Evolutionary conservation across 2,113 vertebrate genomes (phyloP).

Genomic region (Xiphophorus hellerii): DNA sequence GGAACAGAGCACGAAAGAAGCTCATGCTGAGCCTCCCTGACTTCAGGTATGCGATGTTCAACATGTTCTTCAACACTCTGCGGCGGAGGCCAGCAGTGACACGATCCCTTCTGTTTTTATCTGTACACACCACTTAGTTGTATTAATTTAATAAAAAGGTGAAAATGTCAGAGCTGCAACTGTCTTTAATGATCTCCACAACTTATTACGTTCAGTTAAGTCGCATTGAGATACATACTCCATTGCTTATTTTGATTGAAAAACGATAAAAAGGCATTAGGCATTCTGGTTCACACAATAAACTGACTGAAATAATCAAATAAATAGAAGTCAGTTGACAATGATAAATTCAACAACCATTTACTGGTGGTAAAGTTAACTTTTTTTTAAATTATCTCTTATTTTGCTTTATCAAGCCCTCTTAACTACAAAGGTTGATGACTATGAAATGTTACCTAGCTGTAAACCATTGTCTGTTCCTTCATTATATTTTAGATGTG

Average conservation of each 20-base stretch:
- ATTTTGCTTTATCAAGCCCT: too few species aligned
- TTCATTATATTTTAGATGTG: background rate
- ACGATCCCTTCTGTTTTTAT: background rate
- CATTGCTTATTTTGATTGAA: background rate
- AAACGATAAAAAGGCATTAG: background rate
- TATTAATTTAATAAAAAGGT: too few species aligned
- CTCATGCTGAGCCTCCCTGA: conserved; percentile 91
- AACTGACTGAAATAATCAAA: background rate
- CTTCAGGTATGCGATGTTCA: conserved; percentile 85
- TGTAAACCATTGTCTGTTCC: background rate
- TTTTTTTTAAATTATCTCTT: too few species aligned
- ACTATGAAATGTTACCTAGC: too few species aligned
- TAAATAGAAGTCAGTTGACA: background rate
- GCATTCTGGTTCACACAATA: background rate
- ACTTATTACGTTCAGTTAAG: too few species aligned
- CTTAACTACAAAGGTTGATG: too few species aligned
- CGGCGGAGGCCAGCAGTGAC: background rate
- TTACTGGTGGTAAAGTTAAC: background rate
- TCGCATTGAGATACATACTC: background rate
- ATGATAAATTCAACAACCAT: background rate
- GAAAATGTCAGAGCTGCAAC: background rate
- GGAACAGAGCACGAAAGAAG: conserved; percentile 95
- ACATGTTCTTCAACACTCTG: background rate
- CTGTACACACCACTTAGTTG: background rate
- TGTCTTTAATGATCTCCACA: background rate